Percentiles rank a stretch among this genome's conserved stretches.
phyloP scores from a whole-genome alignment of 2,797 vertebrate genomes.

The Diceros bicornis region DNA sequence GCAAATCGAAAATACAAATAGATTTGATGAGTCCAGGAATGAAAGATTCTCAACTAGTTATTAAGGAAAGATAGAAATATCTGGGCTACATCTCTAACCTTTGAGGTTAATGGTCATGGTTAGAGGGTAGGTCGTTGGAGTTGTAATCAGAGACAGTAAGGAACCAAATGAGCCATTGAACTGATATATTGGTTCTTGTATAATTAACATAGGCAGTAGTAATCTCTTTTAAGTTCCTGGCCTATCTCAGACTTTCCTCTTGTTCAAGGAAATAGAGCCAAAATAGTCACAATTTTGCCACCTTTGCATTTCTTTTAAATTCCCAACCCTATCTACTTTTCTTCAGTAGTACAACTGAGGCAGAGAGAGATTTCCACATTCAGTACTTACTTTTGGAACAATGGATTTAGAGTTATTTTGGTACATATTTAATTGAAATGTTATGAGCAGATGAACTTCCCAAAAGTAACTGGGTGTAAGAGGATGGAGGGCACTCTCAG shows the following conservation, averaged over 20 bases:
- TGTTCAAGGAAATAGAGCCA: neutral
- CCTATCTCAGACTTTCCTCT: neutral
- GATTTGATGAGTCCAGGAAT: neutral
- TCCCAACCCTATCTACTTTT: neutral
- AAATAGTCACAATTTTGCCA: neutral
- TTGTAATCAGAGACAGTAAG: neutral
- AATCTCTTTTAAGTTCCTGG: neutral
- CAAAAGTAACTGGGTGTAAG: neutral
- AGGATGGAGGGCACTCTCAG: neutral
- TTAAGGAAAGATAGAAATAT: slow-evolving; percentile 4
- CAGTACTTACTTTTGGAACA: slow-evolving; percentile 26
- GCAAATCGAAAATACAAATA: slow-evolving; percentile 34
- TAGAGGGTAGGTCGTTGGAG: neutral
- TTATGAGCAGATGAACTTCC: neutral
- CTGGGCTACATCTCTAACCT: neutral
- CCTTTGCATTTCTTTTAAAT: neutral
- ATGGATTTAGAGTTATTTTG: neutral
- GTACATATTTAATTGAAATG: neutral
- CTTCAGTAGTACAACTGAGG: neutral
- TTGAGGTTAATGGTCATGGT: neutral
- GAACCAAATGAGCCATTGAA: neutral
- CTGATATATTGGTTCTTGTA: neutral
- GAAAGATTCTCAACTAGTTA: slow-evolving; percentile 31
- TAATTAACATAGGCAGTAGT: neutral
- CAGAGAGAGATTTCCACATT: neutral